These are phyloP conservation scores for Lophotriccus pileatus DNA, from an alignment of 2,797 vertebrate species.

Conservation along the genomic window DNA sequence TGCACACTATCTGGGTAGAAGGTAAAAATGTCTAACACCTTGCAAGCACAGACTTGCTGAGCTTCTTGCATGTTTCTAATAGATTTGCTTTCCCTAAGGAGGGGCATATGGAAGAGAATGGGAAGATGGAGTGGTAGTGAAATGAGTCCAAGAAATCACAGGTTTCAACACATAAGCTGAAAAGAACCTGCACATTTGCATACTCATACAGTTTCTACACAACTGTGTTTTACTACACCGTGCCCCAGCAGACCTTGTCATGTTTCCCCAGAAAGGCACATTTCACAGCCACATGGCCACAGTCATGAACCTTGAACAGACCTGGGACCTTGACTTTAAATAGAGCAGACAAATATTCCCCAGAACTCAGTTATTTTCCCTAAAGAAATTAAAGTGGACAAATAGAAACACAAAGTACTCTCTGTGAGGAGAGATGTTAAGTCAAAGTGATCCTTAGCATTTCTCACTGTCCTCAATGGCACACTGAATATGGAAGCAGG, in stretches of 20 bases:
- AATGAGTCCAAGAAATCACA: neutral
- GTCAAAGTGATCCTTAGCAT: neutral
- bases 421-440: neutral
- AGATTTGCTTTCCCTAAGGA: neutral
- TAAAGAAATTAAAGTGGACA: neutral
- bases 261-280: neutral
- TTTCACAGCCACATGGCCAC: neutral
- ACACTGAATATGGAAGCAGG: neutral
- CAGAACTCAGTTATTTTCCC: neutral
- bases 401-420: neutral
- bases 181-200: neutral
- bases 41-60: fast-evolving
- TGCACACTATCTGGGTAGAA: fast-evolving
- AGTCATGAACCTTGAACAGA: neutral
- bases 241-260: neutral
- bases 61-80: neutral
- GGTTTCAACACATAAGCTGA: neutral
- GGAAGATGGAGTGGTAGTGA: neutral
- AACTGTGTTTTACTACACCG: fast-evolving
- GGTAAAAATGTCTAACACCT: fast-evolving
- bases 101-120: neutral
- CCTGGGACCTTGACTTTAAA: neutral
- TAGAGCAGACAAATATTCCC: neutral
- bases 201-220: neutral
- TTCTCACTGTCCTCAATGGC: neutral